Percentiles rank a stretch among this genome's conserved stretches.
phyloP scores from a whole-genome alignment of 2,888 invertebrate genomes.

The Hirtodrosophila histrioides region DNA sequence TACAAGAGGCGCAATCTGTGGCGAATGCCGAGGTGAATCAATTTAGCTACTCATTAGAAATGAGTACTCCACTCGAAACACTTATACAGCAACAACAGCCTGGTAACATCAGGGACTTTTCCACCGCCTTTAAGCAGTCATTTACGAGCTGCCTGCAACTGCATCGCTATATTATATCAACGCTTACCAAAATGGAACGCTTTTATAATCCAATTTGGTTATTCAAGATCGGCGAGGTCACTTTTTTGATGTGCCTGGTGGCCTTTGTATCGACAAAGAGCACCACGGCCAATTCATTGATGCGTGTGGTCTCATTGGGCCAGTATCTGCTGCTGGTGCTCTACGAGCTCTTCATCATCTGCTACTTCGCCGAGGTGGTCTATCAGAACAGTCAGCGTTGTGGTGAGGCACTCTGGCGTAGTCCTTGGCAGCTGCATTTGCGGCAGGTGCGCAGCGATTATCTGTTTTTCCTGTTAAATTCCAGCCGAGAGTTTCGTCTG shows the following conservation, averaged over 20 bases:
- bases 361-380: slow-evolving; percentile 78
- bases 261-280: slow-evolving; percentile 82
- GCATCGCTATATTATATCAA: slow-evolving; percentile 77
- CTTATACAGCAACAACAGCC: slow-evolving; percentile 10
- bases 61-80: slow-evolving; percentile 23
- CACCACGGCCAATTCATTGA: slow-evolving; percentile 70
- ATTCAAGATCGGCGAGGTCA: slow-evolving; percentile 79
- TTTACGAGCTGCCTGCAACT: slow-evolving; percentile 75
- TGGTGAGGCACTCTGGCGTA: slow-evolving; percentile 75
- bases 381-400: slow-evolving; percentile 74
- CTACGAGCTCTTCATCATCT: slow-evolving; percentile 80
- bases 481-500: slow-evolving; percentile 62
- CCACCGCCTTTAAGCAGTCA: slow-evolving; percentile 54
- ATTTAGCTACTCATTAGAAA: slow-evolving; percentile 65
- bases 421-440: slow-evolving; percentile 77
- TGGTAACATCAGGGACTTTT: slow-evolving; percentile 27
- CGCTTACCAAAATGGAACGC: slow-evolving; percentile 74
- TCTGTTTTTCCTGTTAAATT: slow-evolving; percentile 71
- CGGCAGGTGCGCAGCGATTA: slow-evolving; percentile 69
- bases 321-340: slow-evolving; percentile 77
- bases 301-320: slow-evolving; percentile 70
- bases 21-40: slow-evolving; percentile 66
- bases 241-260: slow-evolving; percentile 80
- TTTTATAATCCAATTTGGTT: slow-evolving; percentile 82
- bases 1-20: slow-evolving; percentile 56